A percentile compares a stretch with the other conserved stretches of the same genome.
Evolutionary conservation across 2,113 vertebrate species (phyloP).

Genomic region (Pteronura brasiliensis): DNA sequence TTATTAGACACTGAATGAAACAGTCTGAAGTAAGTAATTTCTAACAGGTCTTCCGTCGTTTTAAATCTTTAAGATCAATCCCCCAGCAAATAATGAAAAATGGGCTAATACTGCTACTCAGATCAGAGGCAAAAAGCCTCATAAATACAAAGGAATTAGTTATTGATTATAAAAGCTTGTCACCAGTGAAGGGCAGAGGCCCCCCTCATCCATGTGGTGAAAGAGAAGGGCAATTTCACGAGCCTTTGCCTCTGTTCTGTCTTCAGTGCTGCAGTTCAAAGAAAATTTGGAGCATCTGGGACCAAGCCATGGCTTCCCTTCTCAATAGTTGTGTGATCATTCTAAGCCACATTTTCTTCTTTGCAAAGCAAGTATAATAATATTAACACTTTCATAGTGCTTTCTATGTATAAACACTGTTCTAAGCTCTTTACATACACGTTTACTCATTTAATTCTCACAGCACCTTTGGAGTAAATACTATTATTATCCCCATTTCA

Average conservation of each 20-base stretch:
- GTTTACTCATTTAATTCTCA: not conserved
- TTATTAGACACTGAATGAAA: not conserved
- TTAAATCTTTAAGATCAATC: not conserved
- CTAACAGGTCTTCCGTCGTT: not conserved
- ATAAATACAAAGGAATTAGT: not conserved
- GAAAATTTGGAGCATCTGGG: not conserved
- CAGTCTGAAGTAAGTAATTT: not conserved
- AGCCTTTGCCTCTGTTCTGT: not conserved
- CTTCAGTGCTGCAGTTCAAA: not conserved
- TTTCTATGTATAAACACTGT: not conserved
- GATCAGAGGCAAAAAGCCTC: not conserved
- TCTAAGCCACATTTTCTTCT: not conserved
- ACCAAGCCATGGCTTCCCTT: not conserved
- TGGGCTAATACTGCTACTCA: not conserved
- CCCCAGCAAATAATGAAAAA: not conserved
- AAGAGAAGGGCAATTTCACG: not conserved
- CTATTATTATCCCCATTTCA: not conserved
- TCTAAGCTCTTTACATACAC: not conserved
- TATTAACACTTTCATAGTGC: not conserved
- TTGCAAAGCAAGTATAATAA: not conserved
- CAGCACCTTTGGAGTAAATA: not conserved
- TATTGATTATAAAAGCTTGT: not conserved
- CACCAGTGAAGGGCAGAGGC: not conserved
- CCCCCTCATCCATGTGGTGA: fast-evolving
- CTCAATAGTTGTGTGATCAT: not conserved